Base-by-base conservation (phyloP, 2,888 invertebrate species). In the Kryphioiulus occultus region DNA sequence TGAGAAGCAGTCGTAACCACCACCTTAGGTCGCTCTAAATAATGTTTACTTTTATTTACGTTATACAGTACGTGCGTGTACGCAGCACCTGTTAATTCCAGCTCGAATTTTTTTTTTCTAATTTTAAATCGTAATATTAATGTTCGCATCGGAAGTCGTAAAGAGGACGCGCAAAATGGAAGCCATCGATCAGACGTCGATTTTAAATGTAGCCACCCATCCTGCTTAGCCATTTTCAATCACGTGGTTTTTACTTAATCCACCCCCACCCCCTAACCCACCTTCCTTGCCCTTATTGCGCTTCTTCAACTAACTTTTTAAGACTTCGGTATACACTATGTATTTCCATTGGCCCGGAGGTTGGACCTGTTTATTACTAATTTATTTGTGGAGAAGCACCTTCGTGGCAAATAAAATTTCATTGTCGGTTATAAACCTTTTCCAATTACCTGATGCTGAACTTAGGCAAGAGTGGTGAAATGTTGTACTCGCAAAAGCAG, bases 351-450 rank as follows among this genome's bases (percentile, higher is more conserved):
- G 85, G 83, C 85, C 59, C 59, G 19, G 87, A 39, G 53, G 86
- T 26, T 86, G 42, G 30, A 86, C 44, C 53, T 35, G 83, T 87
- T 87, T 87, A 68, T 87, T 35, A 87, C 39, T 87, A 87, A 83
- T 82, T 87, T 82, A 87, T 83, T 87, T 39, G 42, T 86, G 83
- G 82, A 26, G 83, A 87, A 35, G 84, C 86, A 78, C 83, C 82
- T 87, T 53, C 30, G n/a, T 87, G 87, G 87, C 83, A 53, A 87
- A 87, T 87, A 87, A 87, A 87, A 87, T 83, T 78, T 87, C 22
- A 87, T 87, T 83, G 82, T 47, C 82, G 83, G 32, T 39, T 87
- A 82, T 32, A 87, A 87, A 87, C 82, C 35, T 87, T 83, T 82
- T 59, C 59, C 87, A 87, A 87, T 87, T 87, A 87, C 87, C 87